Base-by-base conservation (phyloP, 2,888 invertebrate species). In the Cantharis flavilabris region DNA sequence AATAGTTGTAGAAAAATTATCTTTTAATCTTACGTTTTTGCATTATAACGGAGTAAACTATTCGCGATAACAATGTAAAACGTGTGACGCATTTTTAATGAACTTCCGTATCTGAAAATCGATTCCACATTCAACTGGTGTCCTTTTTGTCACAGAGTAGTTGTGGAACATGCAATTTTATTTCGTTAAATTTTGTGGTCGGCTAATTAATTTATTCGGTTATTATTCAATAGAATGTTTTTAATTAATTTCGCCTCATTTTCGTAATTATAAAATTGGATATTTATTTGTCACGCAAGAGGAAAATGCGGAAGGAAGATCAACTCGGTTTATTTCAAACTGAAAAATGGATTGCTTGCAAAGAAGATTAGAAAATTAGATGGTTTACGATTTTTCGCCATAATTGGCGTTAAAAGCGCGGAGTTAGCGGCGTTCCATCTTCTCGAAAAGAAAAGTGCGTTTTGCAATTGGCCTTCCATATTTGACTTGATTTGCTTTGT, bases 71-170 rank as follows among this genome's bases (percentile, higher is more conserved):
- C 78, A 72, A 72, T 76, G 75, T 79, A 72, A 76, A 79, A 79
- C 79, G 79, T 72, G 79, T 49, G 65, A 26, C 76, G 76, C 79
- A 79, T 79, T 79, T 79, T 79, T 79, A 79, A 79, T 76, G 64
- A 80, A 80, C 76, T 76, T 80, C 80, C 76, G 78, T 76, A 74
- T 76, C 78, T 76, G 80, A 76, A 80, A 80, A 78, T 78, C 78
- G 80, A 78, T 78, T 76, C 72, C 62, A 75, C 76, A 78, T 78
- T 78, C 78, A 80, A 80, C 78, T 80, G 78, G 78, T 80, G 78
- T 78, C 76, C 80, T 76, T 78, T 80, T 80, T 79, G 79, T 79
- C 79, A 79, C 79, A 76, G 75, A 76, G 73, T 78, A 75, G 72
- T 76, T 64, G 72, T 14, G 70, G 71, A 76, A 49, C 72, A 74